phyloP scores from a whole-genome alignment of 2,113 vertebrate genomes.

The Rhagologus leucostigma region DNA sequence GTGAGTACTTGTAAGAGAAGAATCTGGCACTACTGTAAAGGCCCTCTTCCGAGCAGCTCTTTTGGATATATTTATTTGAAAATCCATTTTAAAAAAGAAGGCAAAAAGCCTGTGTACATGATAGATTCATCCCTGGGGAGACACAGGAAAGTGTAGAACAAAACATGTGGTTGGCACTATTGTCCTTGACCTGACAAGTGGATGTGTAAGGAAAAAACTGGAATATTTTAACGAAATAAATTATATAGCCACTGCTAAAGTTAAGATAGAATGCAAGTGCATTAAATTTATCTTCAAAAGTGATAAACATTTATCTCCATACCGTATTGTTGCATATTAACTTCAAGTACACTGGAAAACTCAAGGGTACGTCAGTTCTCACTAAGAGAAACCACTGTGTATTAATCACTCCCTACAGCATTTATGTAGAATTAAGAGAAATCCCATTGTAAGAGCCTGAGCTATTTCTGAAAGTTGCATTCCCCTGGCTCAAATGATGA shows the following conservation, averaged over 20 bases:
- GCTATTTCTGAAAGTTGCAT: not conserved
- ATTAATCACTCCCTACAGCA: not conserved
- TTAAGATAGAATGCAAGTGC: not conserved
- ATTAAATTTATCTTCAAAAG: not conserved
- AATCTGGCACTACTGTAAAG: not conserved
- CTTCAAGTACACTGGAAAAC: not conserved
- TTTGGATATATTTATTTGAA: not conserved
- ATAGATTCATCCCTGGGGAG: not conserved
- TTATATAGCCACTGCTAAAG: not conserved
- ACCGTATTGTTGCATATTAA: not conserved
- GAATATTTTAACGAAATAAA: not conserved
- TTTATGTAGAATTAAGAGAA: conserved; percentile 17
- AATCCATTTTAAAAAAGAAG: not conserved
- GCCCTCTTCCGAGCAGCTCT: not conserved
- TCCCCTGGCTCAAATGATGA: not conserved
- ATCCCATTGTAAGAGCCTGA: not conserved
- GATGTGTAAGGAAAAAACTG: not conserved
- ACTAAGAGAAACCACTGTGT: not conserved
- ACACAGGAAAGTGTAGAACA: not conserved
- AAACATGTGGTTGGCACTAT: not conserved
- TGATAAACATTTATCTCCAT: not conserved
- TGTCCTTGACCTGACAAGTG: not conserved
- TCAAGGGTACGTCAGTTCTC: not conserved
- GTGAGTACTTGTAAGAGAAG: not conserved
- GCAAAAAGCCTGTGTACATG: not conserved